These are phyloP conservation scores for Platycnemis pennipes DNA, from an alignment of 2,888 invertebrate genomes.

Conservation along the genomic window DNA sequence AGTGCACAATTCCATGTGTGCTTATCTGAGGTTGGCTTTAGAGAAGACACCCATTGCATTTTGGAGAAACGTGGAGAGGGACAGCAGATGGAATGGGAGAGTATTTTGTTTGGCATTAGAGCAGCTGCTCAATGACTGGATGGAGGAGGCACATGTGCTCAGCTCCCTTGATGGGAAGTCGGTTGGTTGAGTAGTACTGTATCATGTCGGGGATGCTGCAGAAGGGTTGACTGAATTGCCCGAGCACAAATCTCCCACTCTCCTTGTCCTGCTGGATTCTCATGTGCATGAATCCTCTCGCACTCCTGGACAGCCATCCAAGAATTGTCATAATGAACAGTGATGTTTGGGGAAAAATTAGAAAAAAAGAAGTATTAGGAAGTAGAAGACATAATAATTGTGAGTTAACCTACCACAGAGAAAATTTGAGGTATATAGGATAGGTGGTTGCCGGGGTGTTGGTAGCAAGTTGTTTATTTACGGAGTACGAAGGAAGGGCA, in stretches of 20 bases:
- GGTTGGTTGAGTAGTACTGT: conserved; percentile 94
- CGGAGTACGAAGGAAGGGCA: no score
- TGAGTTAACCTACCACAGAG: no score
- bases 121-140: conserved; percentile 93
- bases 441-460: no score
- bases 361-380: not conserved
- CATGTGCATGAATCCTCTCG: conserved; percentile 98
- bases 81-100: not conserved
- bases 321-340: not conserved
- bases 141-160: conserved; percentile 97
- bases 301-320: conserved; percentile 85
- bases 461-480: no score
- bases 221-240: conserved; percentile 96
- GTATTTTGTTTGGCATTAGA: conserved; percentile 77
- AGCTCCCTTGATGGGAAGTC: conserved; percentile 96
- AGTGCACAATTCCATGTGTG: not conserved
- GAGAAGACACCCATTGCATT: not conserved
- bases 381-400: no score
- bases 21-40: not conserved
- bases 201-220: conserved; percentile 97
- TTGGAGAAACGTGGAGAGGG: not conserved
- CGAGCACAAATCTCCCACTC: conserved; percentile 91
- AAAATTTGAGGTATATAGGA: no score
- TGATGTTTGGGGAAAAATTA: not conserved
- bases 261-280: conserved; percentile 90